Base-by-base conservation (phyloP, 2,888 invertebrate species). In the Endomychus coccineus region DNA sequence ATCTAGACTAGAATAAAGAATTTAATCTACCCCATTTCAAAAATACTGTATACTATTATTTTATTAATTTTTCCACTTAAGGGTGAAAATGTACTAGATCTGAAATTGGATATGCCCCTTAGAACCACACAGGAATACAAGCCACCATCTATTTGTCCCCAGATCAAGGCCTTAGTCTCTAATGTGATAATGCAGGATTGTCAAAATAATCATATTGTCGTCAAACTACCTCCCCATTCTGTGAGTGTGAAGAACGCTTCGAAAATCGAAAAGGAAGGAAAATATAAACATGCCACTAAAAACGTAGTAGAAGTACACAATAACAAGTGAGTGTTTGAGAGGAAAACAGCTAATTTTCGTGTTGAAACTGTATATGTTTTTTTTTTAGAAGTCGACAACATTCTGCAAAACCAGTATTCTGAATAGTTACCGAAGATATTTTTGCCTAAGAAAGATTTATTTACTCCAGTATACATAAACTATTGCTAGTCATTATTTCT, bases 91-190 rank as follows among this genome's bases (percentile, higher is more conserved):
- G 76, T 88, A 42, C 67, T 88, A 46, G 74, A 78, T 53, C 70
- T 88, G 47, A 77, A 80, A 53, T 69, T 88, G 45, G 81, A 86
- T 55, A 77, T 83, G 72, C 83, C 85, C 23, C 74, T 79, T 32
- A 63, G 83, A 55, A 86, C 86, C 37, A 87, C 87, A 1, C 69
- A 82, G 50, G 77, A 80, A 52, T 87, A 87, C 66, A 74, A 74
- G 44, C 76, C 77, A 24, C 83, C 83, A 1, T 67, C 70, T 1
- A 75, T 82, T 29, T 80, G 82, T n/a, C 82, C 83, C 1, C 75
- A 77, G 38, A 75, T 83, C 40, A 78, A 80, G 56, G 82, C 78
- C 4, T 75, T 77, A 11, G 68, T 79, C 11, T 73, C 74, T 42
- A 75, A 74, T 41, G 75, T 77, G 21, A 66, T 79, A 32, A 55